phyloP scores from a whole-genome alignment of 2,888 invertebrate species.

The Cosmopolites sordidus region DNA sequence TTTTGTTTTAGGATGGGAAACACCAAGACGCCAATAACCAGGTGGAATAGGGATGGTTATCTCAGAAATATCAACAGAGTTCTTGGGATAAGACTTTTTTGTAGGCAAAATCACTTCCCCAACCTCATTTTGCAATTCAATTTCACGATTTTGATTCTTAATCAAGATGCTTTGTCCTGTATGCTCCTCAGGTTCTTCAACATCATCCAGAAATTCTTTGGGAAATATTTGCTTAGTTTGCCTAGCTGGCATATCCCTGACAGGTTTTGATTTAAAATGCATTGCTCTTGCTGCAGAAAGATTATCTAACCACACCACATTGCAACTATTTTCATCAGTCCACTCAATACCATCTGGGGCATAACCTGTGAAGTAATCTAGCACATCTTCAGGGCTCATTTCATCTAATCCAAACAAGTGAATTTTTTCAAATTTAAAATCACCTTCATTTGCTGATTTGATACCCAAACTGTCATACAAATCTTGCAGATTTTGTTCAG shows the following conservation, averaged over 20 bases:
- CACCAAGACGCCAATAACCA: slow-evolving; percentile 73
- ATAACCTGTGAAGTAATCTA: slow-evolving; percentile 72
- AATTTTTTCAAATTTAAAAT: slow-evolving; percentile 67
- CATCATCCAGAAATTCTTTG: slow-evolving; percentile 34
- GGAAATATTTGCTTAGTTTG: slow-evolving; percentile 37
- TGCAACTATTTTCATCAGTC: slow-evolving; percentile 77
- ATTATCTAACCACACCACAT: slow-evolving; percentile 61
- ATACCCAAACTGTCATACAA: slow-evolving; percentile 54
- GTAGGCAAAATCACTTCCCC: slow-evolving; percentile 24
- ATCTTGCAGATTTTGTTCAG: slow-evolving; percentile 46
- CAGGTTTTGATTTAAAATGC: slow-evolving; percentile 53
- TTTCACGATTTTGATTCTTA: slow-evolving; percentile 37
- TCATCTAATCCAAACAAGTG: slow-evolving; percentile 72
- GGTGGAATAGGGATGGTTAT: slow-evolving; percentile 59
- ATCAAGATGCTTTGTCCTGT: slow-evolving; percentile 38
- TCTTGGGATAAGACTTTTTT: slow-evolving; percentile 41
- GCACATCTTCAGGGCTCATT: slow-evolving; percentile 73
- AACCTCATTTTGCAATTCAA: slow-evolving; percentile 38
- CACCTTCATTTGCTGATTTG: slow-evolving; percentile 56
- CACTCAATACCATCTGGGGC: slow-evolving; percentile 76
- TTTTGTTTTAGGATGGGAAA: slow-evolving; percentile 61
- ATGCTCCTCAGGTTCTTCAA: slow-evolving; percentile 24
- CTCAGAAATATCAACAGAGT: slow-evolving; percentile 49
- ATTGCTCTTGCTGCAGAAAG: slow-evolving; percentile 58
- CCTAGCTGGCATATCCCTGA: slow-evolving; percentile 39